A percentile compares a stretch with the other conserved stretches of the same genome.
Conservation (phyloP, 2,797 vertebrate genomes). For the Oreochromis mossambicus region DNA sequence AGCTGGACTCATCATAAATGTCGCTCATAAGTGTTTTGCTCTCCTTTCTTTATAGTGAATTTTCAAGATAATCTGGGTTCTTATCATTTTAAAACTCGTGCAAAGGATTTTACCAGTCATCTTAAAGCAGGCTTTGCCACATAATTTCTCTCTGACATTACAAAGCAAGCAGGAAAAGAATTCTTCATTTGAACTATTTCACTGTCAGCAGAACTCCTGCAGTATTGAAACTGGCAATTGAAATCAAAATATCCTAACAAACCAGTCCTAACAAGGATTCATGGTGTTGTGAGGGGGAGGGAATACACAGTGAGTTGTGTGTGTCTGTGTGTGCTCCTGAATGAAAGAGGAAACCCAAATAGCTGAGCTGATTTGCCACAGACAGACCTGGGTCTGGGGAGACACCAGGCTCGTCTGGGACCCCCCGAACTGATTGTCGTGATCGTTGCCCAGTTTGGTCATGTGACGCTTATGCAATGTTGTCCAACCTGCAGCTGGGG, state of each 20-base stretch:
- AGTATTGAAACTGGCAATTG: background rate
- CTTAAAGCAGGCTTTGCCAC: background rate
- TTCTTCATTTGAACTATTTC: slow-evolving; percentile 10
- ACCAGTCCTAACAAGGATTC: slow-evolving; percentile 24
- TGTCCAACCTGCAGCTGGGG: slow-evolving; percentile 65
- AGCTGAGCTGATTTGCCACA: slow-evolving; percentile 11
- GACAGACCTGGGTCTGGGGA: slow-evolving; percentile 21
- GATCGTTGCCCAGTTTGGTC: slow-evolving; percentile 38
- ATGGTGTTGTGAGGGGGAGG: background rate
- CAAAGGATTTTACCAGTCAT: background rate
- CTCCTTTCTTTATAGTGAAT: background rate
- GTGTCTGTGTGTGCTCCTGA: background rate
- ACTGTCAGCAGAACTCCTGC: background rate
- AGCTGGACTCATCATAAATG: background rate
- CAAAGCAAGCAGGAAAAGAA: background rate
- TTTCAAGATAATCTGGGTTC: background rate
- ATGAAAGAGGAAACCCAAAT: slow-evolving; percentile 23
- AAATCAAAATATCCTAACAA: slow-evolving; percentile 20
- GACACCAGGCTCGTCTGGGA: slow-evolving; percentile 31
- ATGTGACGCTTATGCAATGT: slow-evolving; percentile 61
- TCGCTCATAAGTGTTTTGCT: background rate
- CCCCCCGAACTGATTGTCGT: slow-evolving; percentile 36
- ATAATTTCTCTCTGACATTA: background rate
- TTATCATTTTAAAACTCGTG: background rate
- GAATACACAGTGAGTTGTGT: slow-evolving; percentile 32